Evolutionary conservation across 1,140 invertebrate species (phyloP), one percentile per base, ranked within the genome.

Genomic region (Heliconius melpomene): DNA sequence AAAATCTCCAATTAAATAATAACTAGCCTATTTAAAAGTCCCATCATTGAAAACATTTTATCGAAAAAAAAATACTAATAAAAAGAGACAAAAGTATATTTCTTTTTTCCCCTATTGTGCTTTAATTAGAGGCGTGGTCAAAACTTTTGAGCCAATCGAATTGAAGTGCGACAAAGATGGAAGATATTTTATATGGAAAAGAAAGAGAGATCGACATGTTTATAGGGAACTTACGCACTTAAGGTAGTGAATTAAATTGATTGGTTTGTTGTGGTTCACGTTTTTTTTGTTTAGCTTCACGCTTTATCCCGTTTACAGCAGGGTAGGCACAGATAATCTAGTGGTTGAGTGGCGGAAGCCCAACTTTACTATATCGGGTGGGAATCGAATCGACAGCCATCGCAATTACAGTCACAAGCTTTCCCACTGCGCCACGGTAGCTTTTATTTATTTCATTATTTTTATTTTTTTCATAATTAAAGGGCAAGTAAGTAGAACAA

Each of bases 101-200:
- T 83, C 84, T 87, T 89, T 90, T 90, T 88, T 85, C 83, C 82
- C 78, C 86, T 82, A 88, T 89, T 90, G 89, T 89, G 84, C 86
- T 82, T 38, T 85, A 87, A 87, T 86, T 82, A 85, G 82, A 86
- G 88, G 88, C 83, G 87, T 82, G 82, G 85, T 82, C 60, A 46
- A 70, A 88, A 87, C 85, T 89, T 89, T 89, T 86, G 79, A 73
- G 77, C 89, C 88, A 88, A 90, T 89, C 80, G 74, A 60, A 79
- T n/a, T n/a, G 26, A 40, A 50, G 84, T 40, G 20, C n/a, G 87
- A 89, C 80, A 40, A 87, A 78, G 88, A 86, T 36, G 79, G 82
- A 40, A 32, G 54, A 75, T 73, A 75, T 72, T 72, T 40, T 72
- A 36, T 72, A 72, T 40, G 71, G 29, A 72, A 72, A 38, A 40